A percentile compares a stretch with the other conserved stretches of the same genome.
These are phyloP conservation scores for Parasteatoda lunata DNA, from an alignment of 2,888 invertebrate species.

Conservation along the genomic window DNA sequence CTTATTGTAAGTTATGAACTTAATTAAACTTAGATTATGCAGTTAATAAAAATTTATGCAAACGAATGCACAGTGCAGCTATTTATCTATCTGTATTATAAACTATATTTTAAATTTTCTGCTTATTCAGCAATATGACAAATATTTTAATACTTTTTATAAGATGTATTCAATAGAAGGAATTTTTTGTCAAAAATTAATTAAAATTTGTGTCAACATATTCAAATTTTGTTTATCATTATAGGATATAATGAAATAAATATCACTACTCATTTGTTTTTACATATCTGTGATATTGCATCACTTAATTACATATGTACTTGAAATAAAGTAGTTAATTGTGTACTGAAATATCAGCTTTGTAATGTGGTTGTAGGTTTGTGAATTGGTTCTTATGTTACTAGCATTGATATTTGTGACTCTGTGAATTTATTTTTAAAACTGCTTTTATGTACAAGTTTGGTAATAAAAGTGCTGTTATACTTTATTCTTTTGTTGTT, in stretches of 20 bases:
- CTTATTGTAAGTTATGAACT: too few relatives aligned
- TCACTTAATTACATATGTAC: conserved; percentile 31
- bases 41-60: too few relatives aligned
- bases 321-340: conserved; percentile 25
- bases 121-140: too few relatives aligned
- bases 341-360: conserved; percentile 27
- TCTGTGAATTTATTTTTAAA: conserved; percentile 26
- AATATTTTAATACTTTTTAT: too few relatives aligned
- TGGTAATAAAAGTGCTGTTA: conserved; percentile 2
- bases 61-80: too few relatives aligned
- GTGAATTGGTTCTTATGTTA: conserved; percentile 15
- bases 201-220: not conserved
- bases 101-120: too few relatives aligned
- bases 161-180: not conserved
- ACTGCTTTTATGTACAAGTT: conserved; percentile 16
- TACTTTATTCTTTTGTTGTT: too few relatives aligned
- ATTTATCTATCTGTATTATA: too few relatives aligned
- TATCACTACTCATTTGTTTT: conserved; percentile 16
- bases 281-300: conserved; percentile 51
- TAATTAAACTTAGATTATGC: too few relatives aligned
- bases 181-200: not conserved
- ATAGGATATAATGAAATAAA: not conserved
- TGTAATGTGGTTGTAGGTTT: conserved; percentile 31
- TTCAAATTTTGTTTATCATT: not conserved
- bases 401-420: conserved; percentile 1